Percentiles rank a stretch among this genome's conserved stretches.
These are phyloP conservation scores for Julus scandinavius DNA, from an alignment of 2,888 invertebrate species.

Conservation along the genomic window DNA sequence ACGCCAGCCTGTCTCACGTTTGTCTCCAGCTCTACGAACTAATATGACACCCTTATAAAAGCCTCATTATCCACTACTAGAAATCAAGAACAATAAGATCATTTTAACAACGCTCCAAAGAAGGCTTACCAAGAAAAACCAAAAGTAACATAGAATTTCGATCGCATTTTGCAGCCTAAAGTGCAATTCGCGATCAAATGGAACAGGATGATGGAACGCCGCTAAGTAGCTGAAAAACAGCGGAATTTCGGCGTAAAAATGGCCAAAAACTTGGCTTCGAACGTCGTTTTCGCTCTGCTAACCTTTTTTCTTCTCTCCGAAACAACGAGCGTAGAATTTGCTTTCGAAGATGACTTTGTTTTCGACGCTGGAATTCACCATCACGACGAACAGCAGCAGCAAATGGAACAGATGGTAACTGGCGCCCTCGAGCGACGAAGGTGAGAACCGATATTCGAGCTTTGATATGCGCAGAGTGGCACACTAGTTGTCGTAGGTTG, in stretches of 20 bases:
- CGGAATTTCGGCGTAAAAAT: not conserved
- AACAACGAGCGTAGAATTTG: not conserved
- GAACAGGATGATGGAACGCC: not conserved
- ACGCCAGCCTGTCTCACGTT: too few species aligned
- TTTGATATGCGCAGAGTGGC: too few species aligned
- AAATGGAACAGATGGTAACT: not conserved
- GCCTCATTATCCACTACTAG: too few species aligned
- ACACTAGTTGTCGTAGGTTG: too few species aligned
- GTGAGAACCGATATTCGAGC: not conserved
- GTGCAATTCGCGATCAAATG: not conserved
- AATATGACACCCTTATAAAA: too few species aligned
- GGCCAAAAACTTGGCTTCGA: not conserved
- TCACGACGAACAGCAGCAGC: not conserved
- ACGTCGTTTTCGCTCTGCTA: not conserved
- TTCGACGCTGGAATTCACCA: not conserved
- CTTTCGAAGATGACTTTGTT: not conserved
- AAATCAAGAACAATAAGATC: too few species aligned
- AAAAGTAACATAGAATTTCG: too few species aligned
- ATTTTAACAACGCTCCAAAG: too few species aligned
- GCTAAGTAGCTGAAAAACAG: not conserved
- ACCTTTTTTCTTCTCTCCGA: not conserved
- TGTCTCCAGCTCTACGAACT: too few species aligned
- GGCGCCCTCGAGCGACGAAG: conserved; percentile 4
- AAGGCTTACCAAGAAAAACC: too few species aligned
- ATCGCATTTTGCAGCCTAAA: not conserved